Base-by-base conservation (phyloP, 64 coral and sea anemone genomes). In the Montipora efflorescens region DNA sequence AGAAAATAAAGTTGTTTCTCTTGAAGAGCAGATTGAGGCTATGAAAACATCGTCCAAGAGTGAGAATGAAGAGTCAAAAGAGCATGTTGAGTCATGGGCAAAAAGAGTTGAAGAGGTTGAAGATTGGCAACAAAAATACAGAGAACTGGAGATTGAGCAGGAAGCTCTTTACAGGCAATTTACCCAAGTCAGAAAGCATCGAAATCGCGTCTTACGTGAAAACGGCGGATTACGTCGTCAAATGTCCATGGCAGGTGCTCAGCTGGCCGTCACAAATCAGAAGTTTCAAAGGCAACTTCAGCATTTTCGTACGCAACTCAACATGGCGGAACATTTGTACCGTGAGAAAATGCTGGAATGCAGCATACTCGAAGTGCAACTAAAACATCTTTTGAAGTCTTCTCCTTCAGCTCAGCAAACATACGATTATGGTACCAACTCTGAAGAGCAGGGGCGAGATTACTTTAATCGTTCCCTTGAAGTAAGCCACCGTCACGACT, bases 281-380 rank as follows among this genome's bases (percentile, higher is more conserved):
- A 90, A 95, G 62, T 99, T 99, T 52, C 84, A 87, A 47, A 91
- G 88, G 11, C 98, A 99, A 45, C 96, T 99, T 81, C 95, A 99
- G 71, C 89, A 94, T 16, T 87, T 99, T 11, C 92, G 94, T 67
- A 83, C 91, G 20, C 95, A 94, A 75, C 75, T 99, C 16, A 87
- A 67, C 50, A 88, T 96, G 25, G 98, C 98, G 8, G 95, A 99
- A 11, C 90, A 84, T 48, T 87, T 99, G 49, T 99, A 99, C 81
- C 89, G 93, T 59, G 98, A 99, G 36, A 99, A 99, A 53, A 21
- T 99, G 86, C 93, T 96, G 12, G 98, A 99, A 89, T 99, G 98
- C 66, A 99, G 91, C 62, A 84, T 99, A 53, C 74, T 99, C 51
- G 95, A 96, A 44, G 88, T 96, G 10, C 98, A 99, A 80, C 72